Evolutionary conservation across 53 echinoderm and acorn worm species (phyloP).

Genomic region (Echinarachnius parma): DNA sequence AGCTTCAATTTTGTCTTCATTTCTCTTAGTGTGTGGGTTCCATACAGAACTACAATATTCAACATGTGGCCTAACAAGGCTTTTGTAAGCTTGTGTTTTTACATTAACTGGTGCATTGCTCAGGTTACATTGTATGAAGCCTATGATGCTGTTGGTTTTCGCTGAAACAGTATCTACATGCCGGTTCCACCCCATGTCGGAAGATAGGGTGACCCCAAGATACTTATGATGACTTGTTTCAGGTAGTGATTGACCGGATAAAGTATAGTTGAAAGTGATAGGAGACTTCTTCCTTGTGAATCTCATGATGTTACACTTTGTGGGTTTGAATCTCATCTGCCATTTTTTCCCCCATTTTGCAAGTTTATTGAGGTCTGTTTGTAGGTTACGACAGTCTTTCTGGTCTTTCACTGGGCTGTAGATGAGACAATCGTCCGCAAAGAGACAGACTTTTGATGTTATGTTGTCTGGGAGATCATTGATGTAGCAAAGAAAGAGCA

Average conservation of each 20-base stretch:
- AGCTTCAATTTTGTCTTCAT: constrained; percentile 22
- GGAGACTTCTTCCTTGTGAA: constrained; percentile 4
- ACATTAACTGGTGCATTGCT: constrained; percentile 6
- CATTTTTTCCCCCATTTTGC: constrained; percentile 14
- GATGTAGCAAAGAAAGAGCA: constrained; percentile 14
- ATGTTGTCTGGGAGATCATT: constrained; percentile 10
- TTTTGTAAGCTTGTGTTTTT: constrained; percentile 43
- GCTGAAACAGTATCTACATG: constrained; percentile 13
- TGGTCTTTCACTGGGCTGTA: constrained; percentile 10
- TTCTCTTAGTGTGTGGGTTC: constrained; percentile 26
- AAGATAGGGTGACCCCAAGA: constrained; percentile 29
- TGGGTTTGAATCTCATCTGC: constrained; percentile 27
- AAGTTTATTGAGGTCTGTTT: constrained; percentile 6
- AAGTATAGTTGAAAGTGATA: neutral
- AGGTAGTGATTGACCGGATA: neutral
- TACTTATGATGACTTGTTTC: constrained; percentile 12
- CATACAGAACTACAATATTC: constrained; percentile 31
- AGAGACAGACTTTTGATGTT: constrained; percentile 5
- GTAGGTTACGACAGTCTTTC: constrained; percentile 16
- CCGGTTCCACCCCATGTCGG: constrained; percentile 20
- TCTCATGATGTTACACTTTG: constrained; percentile 13
- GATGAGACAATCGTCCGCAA: constrained; percentile 21
- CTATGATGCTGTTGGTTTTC: constrained; percentile 28
- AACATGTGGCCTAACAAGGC: constrained; percentile 19
- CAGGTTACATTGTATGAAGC: constrained; percentile 23